These are phyloP conservation scores for Drosophila mimetica DNA, from an alignment of 2,888 invertebrate species.

Conservation along the genomic window DNA sequence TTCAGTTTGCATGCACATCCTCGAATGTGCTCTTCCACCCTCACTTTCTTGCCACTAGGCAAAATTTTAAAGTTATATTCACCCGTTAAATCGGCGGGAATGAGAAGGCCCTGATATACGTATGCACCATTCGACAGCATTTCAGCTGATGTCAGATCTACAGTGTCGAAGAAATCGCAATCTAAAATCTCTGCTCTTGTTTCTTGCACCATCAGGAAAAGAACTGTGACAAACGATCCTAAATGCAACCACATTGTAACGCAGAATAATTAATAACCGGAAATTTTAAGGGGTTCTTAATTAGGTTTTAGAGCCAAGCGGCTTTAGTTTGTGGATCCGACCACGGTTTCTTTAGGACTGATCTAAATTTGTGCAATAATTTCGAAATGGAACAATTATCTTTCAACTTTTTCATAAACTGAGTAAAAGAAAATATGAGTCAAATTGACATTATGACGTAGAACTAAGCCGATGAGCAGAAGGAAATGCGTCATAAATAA, in stretches of 20 bases:
- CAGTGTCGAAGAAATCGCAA: conserved; percentile 70
- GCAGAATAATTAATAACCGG: too few relatives aligned
- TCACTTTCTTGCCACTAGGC: background rate
- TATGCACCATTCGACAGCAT: conserved; percentile 61
- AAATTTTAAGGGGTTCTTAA: too few relatives aligned
- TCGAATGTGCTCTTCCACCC: conserved; percentile 43
- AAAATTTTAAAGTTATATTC: conserved; percentile 45
- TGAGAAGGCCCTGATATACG: conserved; percentile 57
- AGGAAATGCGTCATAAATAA: too few relatives aligned
- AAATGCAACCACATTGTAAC: background rate
- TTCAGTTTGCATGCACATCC: conserved; percentile 74
- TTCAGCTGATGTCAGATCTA: conserved; percentile 50
- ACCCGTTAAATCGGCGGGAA: conserved; percentile 55
- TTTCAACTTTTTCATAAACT: too few relatives aligned
- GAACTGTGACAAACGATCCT: background rate
- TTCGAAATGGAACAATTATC: too few relatives aligned
- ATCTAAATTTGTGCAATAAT: too few relatives aligned
- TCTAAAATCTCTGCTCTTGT: conserved; percentile 34
- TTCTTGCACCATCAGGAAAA: background rate
- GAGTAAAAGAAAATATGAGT: too few relatives aligned
- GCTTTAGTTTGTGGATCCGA: too few relatives aligned
- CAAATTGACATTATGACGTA: too few relatives aligned
- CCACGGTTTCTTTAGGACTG: too few relatives aligned
- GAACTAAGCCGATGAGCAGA: too few relatives aligned
- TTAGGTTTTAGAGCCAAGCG: too few relatives aligned